Evolutionary conservation across 1,140 invertebrate genomes (phyloP).

Genomic region (Ooceraea biroi): DNA sequence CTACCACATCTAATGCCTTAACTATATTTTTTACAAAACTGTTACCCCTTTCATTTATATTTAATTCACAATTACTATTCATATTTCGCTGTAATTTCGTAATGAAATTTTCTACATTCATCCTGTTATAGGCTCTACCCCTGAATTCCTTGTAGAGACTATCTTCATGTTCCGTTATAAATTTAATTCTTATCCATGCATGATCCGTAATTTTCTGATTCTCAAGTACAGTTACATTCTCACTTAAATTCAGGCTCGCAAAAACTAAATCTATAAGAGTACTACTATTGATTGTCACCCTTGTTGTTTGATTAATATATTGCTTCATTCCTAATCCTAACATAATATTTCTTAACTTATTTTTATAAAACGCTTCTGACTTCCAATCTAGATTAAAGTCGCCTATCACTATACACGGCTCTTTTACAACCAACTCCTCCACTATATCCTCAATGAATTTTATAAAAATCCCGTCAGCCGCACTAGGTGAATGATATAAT

Average conservation of each 20-base stretch:
- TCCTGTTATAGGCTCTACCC: too few relatives aligned
- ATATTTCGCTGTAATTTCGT: too few relatives aligned
- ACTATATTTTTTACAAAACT: too few relatives aligned
- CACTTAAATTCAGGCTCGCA: slow-evolving; percentile 4
- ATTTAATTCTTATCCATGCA: slow-evolving; percentile 33
- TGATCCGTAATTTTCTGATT: slow-evolving; percentile 39
- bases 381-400: slow-evolving; percentile 8
- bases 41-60: too few relatives aligned
- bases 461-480: neutral
- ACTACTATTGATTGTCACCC: neutral
- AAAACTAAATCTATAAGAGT: slow-evolving; percentile 37
- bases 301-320: slow-evolving; percentile 2
- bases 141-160: too few relatives aligned
- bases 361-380: neutral
- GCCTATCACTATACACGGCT: slow-evolving; percentile 7
- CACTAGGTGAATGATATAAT: slow-evolving; percentile 1
- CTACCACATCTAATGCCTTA: too few relatives aligned
- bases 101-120: too few relatives aligned
- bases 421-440: slow-evolving; percentile 2
- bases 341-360: slow-evolving; percentile 10
- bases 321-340: slow-evolving; percentile 8
- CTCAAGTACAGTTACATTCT: neutral
- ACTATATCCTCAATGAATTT: slow-evolving; percentile 7
- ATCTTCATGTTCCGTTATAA: too few relatives aligned
- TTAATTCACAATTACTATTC: too few relatives aligned